Evolutionary conservation across 2,888 invertebrate species (phyloP).

Genomic region (Gasteruption jaculator): DNA sequence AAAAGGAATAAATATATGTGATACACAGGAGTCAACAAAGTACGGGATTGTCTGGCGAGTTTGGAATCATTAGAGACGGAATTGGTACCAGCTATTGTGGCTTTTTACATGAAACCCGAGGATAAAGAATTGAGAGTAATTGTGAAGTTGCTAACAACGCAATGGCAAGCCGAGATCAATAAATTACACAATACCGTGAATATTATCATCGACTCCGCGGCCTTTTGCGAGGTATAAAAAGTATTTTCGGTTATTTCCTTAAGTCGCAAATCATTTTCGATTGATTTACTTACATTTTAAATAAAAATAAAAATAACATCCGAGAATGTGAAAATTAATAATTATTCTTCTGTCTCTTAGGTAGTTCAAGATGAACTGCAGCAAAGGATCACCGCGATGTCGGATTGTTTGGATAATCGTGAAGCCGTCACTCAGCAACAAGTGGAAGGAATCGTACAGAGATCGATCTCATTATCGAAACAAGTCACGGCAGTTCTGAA

Average conservation of each 20-base stretch:
- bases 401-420: slow-evolving; percentile 40
- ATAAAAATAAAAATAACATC: not conserved
- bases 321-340: not conserved
- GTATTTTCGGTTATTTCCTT: not conserved
- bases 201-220: slow-evolving; percentile 65
- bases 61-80: slow-evolving; percentile 66
- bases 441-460: slow-evolving; percentile 40
- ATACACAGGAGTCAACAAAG: slow-evolving; percentile 56
- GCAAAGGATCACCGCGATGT: slow-evolving; percentile 37
- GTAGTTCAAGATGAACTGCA: slow-evolving; percentile 45
- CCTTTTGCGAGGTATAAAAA: slow-evolving; percentile 61
- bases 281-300: not conserved
- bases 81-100: slow-evolving; percentile 59
- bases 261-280: slow-evolving; percentile 4
- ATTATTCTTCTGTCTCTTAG: slow-evolving; percentile 23
- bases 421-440: slow-evolving; percentile 37
- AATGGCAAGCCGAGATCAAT: slow-evolving; percentile 61
- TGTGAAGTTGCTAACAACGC: slow-evolving; percentile 54
- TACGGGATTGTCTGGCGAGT: slow-evolving; percentile 63
- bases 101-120: slow-evolving; percentile 52
- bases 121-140: slow-evolving; percentile 54
- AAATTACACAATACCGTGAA: slow-evolving; percentile 60
- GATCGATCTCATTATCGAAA: slow-evolving; percentile 38
- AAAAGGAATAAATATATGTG: not conserved
- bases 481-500: slow-evolving; percentile 42